Evolutionary conservation across 2,888 invertebrate genomes (phyloP).

Genomic region (Operophtera brumata): DNA sequence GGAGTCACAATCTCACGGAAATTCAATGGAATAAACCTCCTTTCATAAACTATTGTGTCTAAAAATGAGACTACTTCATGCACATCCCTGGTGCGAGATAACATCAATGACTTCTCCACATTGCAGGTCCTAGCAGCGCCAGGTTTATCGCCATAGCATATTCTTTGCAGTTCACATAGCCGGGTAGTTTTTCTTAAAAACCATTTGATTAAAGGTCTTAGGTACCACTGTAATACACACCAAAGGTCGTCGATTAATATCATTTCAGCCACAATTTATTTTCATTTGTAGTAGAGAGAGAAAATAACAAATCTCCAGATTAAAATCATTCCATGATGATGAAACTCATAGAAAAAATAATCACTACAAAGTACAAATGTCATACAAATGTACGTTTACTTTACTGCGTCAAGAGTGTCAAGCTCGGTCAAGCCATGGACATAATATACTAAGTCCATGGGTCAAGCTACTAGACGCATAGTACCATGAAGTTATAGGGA

Average conservation of each 20-base stretch:
- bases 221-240: constrained; percentile 81
- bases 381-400: no score
- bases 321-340: no score
- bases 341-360: no score
- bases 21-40: constrained; percentile 62
- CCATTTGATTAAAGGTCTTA: constrained; percentile 95
- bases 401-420: no score
- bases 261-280: constrained; percentile 45
- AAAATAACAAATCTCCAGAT: neutral
- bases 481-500: no score
- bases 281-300: constrained; percentile 3
- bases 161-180: constrained; percentile 94
- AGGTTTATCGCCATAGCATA: constrained; percentile 90
- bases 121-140: constrained; percentile 87
- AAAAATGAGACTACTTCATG: constrained; percentile 84
- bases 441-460: no score
- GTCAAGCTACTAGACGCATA: no score
- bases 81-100: constrained; percentile 85
- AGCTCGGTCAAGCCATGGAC: no score
- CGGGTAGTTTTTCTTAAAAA: constrained; percentile 91
- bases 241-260: constrained; percentile 66
- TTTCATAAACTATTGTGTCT: constrained; percentile 71
- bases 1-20: constrained; percentile 81
- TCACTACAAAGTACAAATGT: no score
- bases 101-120: constrained; percentile 87